Base-by-base conservation (phyloP, 2,113 vertebrate species). In the Oceanodroma tethys region DNA sequence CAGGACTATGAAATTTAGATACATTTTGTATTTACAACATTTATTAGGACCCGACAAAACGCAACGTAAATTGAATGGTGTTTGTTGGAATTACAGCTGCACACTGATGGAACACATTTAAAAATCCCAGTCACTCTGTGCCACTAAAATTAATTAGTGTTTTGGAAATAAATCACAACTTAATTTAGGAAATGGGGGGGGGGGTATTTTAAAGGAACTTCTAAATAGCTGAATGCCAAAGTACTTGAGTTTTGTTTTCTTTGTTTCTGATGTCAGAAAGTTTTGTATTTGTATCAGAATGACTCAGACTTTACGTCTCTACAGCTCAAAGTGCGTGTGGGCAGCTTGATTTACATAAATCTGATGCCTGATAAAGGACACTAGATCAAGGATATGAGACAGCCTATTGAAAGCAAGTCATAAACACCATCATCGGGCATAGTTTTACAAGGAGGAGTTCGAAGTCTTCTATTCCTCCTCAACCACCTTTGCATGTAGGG, bases 121-220 rank as follows among this genome's bases (percentile, higher is more conserved):
- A 96, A 96, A 95, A 88, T 86, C 93, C 76, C 83, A 96, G 89
- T 72, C 93, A 91, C 65, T 48, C 23, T 63, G 21, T 87, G 65
- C 80, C 67, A 96, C 32, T 95, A 87, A 96, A 85, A 96, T 95
- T 87, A 94, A 74, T 91, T 15, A 56, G 60, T 62, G 34, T 43
- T 91, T 96, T 88, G 86, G 79, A 98, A 98, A 97, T 81, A 96
- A 97, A 95, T 76, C 4, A 6, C 93, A 86, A 43, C 81, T 91
- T 97, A 75, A 86, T 93, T 97, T 95, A 70, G 67, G 81, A 96
- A 96, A 65, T 26, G 21, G 47, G 34, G 68, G 18, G 4, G 3
- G 48, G 23, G 72, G n/a, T 79, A 85, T 95, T 94, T 95, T 59
- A 93, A 91, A 91, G 67, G 47, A 96, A 74, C 30, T 82, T 86